Evolutionary conservation across 2,888 invertebrate genomes (phyloP).

Genomic region (Elegia similella): DNA sequence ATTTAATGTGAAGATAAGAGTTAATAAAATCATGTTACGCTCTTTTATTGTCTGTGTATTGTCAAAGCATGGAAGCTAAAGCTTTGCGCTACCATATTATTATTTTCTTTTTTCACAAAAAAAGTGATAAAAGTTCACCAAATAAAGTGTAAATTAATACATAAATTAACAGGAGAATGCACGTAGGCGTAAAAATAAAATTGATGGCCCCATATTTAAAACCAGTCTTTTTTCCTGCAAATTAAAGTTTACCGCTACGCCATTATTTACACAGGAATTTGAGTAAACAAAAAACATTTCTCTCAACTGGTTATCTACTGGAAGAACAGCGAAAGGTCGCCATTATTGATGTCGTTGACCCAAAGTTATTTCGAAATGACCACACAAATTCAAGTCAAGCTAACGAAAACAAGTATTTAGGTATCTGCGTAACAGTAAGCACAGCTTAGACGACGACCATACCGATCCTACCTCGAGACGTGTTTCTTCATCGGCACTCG

Average conservation of each 20-base stretch:
- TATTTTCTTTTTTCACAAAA: background rate
- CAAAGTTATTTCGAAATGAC: slow-evolving; percentile 38
- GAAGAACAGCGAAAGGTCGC: slow-evolving; percentile 18
- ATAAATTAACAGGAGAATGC: background rate
- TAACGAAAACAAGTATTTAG: slow-evolving; percentile 45
- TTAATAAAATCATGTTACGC: too few relatives aligned
- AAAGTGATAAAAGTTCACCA: background rate
- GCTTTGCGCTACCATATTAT: background rate
- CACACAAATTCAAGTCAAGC: slow-evolving; percentile 43
- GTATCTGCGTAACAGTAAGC: slow-evolving; percentile 43
- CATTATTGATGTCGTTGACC: slow-evolving; percentile 36
- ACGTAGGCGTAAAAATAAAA: slow-evolving; percentile 2
- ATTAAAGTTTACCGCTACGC: slow-evolving; percentile 16
- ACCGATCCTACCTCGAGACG: slow-evolving; percentile 54
- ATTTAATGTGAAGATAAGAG: too few relatives aligned
- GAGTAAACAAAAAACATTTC: slow-evolving; percentile 12
- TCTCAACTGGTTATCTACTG: slow-evolving; percentile 16
- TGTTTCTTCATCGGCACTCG: slow-evolving; percentile 63
- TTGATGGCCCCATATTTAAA: slow-evolving; percentile 11
- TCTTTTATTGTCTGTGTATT: too few relatives aligned
- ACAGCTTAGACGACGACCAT: slow-evolving; percentile 56
- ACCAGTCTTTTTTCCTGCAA: slow-evolving; percentile 7
- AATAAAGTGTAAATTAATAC: background rate
- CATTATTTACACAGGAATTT: slow-evolving; percentile 15
- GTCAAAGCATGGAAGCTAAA: too few relatives aligned